Evolutionary conservation across 1,140 invertebrate species (phyloP), one percentile per base, ranked within the genome.

Genomic region (Ceratina calcarata): DNA sequence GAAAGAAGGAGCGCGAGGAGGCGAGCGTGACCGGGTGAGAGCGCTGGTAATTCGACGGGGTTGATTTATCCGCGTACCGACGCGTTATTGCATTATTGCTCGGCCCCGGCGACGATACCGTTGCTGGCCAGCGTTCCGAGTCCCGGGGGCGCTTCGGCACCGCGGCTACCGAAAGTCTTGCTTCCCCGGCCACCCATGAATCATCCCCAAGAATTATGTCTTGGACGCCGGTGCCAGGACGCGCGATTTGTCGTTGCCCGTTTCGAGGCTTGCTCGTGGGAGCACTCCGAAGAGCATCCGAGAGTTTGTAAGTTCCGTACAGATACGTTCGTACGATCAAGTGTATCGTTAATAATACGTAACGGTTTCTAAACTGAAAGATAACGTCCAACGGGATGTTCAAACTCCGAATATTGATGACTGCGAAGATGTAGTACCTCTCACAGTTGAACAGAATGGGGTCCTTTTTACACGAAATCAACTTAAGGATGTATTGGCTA

Each of bases 51-150:
- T 88, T 89, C 88, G 66, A 83, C 79, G 70, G 55, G 85, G 87
- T 91, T 92, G 91, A 92, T 92, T 92, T 92, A 92, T 91, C 88
- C 90, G 84, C 79, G 87, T 86, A 87, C 85, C 88, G 79, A 85
- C 82, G 80, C 87, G 88, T 92, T 92, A 92, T 92, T 92, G 90
- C 90, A 91, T 92, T 92, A 92, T 87, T 87, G 86, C 55, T 45
- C 37, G 37, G 7, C 86, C 77, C 83, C 83, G 83, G 62, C 79
- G 78, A 74, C 79, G 74, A 84, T 66, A 80, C 76, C 69, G 37
- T 10, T 45, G 75, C 68, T 82, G 76, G 79, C 66, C 74, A 70
- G 18, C 79, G 79, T 73, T 60, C 74, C 66, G 60, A 37, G 51
- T 73, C 65, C 74, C 66, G 60, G 53, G 51, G 80, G 15, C 60